Evolutionary conservation across 2,113 vertebrate species (phyloP).

Genomic region (Marmota flaviventris): DNA sequence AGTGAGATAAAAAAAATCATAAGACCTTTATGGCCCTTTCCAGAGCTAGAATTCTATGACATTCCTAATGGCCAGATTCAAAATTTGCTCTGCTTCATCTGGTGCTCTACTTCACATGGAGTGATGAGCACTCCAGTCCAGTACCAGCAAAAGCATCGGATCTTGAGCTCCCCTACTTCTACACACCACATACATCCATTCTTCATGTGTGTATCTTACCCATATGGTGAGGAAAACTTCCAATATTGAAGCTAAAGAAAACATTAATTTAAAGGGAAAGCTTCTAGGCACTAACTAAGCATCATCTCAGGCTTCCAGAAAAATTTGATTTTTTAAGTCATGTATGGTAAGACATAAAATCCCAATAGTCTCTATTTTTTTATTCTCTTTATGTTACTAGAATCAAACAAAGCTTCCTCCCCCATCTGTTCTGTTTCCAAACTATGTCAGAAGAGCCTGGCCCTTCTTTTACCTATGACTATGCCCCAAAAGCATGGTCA

Average conservation of each 20-base stretch:
- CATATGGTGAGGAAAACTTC: neutral
- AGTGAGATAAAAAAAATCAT: neutral
- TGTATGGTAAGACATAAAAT: neutral
- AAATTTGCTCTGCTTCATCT: neutral
- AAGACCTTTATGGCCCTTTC: neutral
- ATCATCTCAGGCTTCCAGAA: neutral
- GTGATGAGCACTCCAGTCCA: neutral
- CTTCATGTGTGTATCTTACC: neutral
- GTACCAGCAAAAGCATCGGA: neutral
- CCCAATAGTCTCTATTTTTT: neutral
- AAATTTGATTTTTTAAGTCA: conserved; percentile 7
- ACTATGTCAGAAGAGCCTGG: neutral
- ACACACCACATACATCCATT: neutral
- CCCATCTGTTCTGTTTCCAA: neutral
- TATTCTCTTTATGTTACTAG: neutral
- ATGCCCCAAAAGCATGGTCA: neutral
- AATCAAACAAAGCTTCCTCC: neutral
- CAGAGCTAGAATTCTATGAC: neutral
- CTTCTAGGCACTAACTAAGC: neutral
- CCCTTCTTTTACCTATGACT: neutral
- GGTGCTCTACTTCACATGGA: neutral
- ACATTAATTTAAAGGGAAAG: neutral
- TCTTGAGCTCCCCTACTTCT: neutral
- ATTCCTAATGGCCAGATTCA: neutral
- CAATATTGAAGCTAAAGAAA: neutral